Base-by-base conservation (phyloP, 2,113 vertebrate species). In the Syrmaticus mikado region DNA sequence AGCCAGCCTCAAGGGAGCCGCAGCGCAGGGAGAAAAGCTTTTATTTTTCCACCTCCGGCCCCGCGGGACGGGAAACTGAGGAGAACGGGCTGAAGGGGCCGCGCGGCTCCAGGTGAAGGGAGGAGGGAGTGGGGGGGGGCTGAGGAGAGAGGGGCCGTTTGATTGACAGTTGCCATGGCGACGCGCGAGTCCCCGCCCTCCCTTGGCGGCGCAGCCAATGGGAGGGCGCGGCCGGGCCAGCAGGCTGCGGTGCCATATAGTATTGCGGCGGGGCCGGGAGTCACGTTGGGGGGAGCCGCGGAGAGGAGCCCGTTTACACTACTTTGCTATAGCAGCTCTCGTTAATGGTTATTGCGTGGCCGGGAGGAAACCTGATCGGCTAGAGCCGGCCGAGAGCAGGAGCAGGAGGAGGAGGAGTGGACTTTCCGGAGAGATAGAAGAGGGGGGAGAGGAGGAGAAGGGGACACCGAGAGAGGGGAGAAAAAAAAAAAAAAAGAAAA, bases 341-440 rank as follows among this genome's bases (percentile, higher is more conserved):
- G 98, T 96, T 90, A 98, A 99, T 99, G 98, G 98, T 98, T 97
- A 97, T 98, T 98, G 98, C 98, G 99, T 98, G 99, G 98, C 98
- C 97, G 98, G 97, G 97, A 97, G 98, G 99, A 99, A 99, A 99
- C 98, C 98, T 98, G 99, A 99, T 99, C 99, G 98, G 97, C 98
- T 97, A 96, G 97, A 98, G 97, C 97, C 97, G 97, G 98, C 97
- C 97, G 97, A 97, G 97, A 98, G 97, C 97, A 98, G 98, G 97
- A 98, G 97, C 97, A 98, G 98, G 98, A 98, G 98, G 98, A 98
- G 98, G 98, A 98, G 98, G 98, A 98, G 98, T 98, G 98, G 98
- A 98, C 98, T 98, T 98, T 97, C 94, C 97, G 97, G 98, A 91
- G 94, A 90, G 94, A 89, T 67, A 83, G 89, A 91, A 90, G 68